Percentiles rank a stretch among this genome's conserved stretches.
These are phyloP conservation scores for Oreochromis tanganicae DNA, from an alignment of 2,113 vertebrate species.

Conservation along the genomic window DNA sequence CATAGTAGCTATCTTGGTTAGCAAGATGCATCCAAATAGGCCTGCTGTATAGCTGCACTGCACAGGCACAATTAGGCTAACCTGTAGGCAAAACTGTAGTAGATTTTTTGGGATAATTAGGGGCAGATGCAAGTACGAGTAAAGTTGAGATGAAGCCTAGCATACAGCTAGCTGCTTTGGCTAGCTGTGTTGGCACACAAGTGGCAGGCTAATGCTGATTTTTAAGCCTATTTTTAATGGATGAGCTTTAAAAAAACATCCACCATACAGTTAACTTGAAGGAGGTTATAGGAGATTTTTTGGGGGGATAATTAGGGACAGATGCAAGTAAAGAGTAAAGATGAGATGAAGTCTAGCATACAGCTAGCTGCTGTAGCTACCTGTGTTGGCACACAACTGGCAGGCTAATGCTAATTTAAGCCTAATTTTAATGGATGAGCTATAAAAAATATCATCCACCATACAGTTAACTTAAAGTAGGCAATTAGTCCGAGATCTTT, in stretches of 20 bases:
- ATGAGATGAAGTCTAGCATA: background rate
- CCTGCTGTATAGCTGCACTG: background rate
- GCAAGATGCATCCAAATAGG: background rate
- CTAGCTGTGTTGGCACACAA: background rate
- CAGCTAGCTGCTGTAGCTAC: background rate
- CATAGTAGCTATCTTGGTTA: background rate
- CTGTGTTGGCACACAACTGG: background rate
- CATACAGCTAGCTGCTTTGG: background rate
- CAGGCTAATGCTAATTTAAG: background rate
- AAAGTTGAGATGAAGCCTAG: background rate
- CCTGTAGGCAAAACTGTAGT: background rate
- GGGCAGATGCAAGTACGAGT: background rate
- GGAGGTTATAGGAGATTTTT: background rate
- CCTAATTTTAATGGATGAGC: background rate
- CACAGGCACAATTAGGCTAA: background rate
- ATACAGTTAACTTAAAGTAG: background rate
- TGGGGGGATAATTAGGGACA: background rate
- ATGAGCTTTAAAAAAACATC: background rate
- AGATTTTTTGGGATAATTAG: background rate
- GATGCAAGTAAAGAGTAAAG: background rate
- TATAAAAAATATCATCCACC: background rate
- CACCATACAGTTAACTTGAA: background rate
- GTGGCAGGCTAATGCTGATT: background rate
- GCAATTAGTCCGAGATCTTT: background rate
- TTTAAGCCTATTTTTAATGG: background rate